phyloP scores from a whole-genome alignment of 2,888 invertebrate genomes.

The Acleris emargana region DNA sequence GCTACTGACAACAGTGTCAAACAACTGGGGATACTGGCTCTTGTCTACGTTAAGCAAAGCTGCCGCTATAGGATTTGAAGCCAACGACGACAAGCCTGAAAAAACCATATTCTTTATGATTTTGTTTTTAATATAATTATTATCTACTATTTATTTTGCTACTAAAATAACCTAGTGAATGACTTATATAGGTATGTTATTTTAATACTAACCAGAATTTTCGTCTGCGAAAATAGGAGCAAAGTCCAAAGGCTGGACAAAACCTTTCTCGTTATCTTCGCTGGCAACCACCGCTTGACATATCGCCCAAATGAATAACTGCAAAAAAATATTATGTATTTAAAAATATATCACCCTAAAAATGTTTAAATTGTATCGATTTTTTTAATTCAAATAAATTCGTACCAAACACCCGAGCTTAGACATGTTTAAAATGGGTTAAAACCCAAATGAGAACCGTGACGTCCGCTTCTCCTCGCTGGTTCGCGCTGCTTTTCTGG shows the following conservation, averaged over 20 bases:
- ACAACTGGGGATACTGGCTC: constrained; percentile 73
- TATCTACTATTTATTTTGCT: not conserved
- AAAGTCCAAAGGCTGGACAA: constrained; percentile 82
- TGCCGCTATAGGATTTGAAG: constrained; percentile 72
- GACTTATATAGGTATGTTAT: constrained; percentile 18
- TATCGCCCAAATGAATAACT: constrained; percentile 74
- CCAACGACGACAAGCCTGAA: constrained; percentile 76
- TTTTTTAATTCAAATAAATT: constrained; percentile 35
- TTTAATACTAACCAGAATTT: constrained; percentile 59
- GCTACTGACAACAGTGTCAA: constrained; percentile 78
- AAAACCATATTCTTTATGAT: constrained; percentile 47
- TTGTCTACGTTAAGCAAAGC: constrained; percentile 76
- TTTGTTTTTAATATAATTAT: constrained; percentile 20
- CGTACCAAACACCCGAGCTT: constrained; percentile 73
- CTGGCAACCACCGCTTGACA: constrained; percentile 65
- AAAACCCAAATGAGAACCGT: constrained; percentile 64
- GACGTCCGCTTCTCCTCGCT: constrained; percentile 57
- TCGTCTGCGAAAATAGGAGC: constrained; percentile 77
- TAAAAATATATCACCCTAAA: constrained; percentile 6
- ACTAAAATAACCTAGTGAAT: constrained; percentile 10
- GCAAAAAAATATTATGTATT: constrained; percentile 47
- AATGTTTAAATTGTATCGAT: constrained; percentile 16
- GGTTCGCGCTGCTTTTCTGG: constrained; percentile 70
- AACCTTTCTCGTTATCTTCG: constrained; percentile 68
- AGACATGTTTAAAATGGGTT: constrained; percentile 71